Base-by-base conservation (phyloP, 1,140 invertebrate species). In the Holcopasites calliopsidis region DNA sequence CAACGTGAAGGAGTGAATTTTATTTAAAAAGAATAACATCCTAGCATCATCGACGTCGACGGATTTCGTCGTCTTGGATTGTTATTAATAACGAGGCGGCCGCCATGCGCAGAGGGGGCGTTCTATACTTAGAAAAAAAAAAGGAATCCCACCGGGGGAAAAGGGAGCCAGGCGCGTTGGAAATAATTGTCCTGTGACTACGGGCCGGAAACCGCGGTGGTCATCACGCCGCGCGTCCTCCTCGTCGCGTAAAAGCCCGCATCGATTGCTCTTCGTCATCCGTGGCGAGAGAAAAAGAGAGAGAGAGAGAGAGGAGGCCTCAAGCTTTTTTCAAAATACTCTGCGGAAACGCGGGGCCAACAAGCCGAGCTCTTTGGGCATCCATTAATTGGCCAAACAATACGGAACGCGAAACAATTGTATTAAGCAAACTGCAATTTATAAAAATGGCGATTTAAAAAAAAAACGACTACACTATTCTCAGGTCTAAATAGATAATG, bases 101-200 rank as follows among this genome's bases (percentile, higher is more conserved):
- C 23, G 13, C 13, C 18, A 50, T 18, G 33, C 42, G 52, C 33
- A 40, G 26, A 31, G 42, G 65, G 33, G 18, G 26, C 26, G 42
- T 58, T 75, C 64, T 75, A 75, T 75, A 69, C 64, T 75, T 75
- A 65, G 73, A 49, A 60, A 50, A 55, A 38, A 40, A 69, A 35
- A 61, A 72, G 65, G 42, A 50, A 75, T 58, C 40, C 28, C 23
- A 18, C 23, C 13, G 49, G 23, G 44, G 31, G n/a, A 47, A 23
- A 69, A 54, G 54, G 73, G 73, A 68, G 54, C 40, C 40, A 68
- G n/a, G 42, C 16, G 42, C 72, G 72, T 75, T 68, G 65, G 69
- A 75, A 75, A 75, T 75, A 75, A 75, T 75, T 75, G 73, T 75
- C 73, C 73, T 75, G 65, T 75, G 65, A 75, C 73, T 69, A 75